Base-by-base conservation (phyloP, 92 coral and sea anemone species). In the Epizoanthus ramosus region DNA sequence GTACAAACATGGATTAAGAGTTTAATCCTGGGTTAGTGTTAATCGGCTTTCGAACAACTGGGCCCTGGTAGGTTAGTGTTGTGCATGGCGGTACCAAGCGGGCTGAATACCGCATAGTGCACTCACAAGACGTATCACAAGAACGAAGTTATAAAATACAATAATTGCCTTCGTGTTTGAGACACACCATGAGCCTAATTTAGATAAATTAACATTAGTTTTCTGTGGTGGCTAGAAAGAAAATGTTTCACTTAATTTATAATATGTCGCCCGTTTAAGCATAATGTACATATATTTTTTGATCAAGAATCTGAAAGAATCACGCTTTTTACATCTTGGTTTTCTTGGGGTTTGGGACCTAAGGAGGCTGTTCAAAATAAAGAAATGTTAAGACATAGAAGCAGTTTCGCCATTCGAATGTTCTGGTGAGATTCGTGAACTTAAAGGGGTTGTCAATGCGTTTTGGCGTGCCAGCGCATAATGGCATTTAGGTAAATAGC, bases 211-310 rank as follows among this genome's bases (percentile, higher is more conserved):
- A 15, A 24, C 41, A 21, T 8, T 47, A 47, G 69, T 24, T 33
- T 33, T 23, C 39, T 64, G 69, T 35, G 69, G 69, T 64, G 22
- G 9, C 39, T 23, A 64, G 39, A 64, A 1, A 17, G 18, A n/a
- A 64, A 28, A 12, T 64, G 21, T 13, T 21, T 18, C 22, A 21
- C 24, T 4, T 35, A 67, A 67, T 67, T 67, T 67, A 67, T 67
- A 33, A 45, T 15, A 22, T 31, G 41, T 18, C 8, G 31, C 31
- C 31, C 1, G n/a, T 17, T 67, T n/a, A 24, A 67, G 41, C 47
- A 35, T 16, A 14, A 33, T 67, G 72, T 67, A 67, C 47, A 67
- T 67, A 33, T 67, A 67, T 67, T 33, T 67, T 67, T 67, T 50
- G 72, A 67, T 67, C 41, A 67, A 31, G 41, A 41, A 67, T 15